Evolutionary conservation across 2,797 vertebrate species (phyloP).

Genomic region (Pterois miles): DNA sequence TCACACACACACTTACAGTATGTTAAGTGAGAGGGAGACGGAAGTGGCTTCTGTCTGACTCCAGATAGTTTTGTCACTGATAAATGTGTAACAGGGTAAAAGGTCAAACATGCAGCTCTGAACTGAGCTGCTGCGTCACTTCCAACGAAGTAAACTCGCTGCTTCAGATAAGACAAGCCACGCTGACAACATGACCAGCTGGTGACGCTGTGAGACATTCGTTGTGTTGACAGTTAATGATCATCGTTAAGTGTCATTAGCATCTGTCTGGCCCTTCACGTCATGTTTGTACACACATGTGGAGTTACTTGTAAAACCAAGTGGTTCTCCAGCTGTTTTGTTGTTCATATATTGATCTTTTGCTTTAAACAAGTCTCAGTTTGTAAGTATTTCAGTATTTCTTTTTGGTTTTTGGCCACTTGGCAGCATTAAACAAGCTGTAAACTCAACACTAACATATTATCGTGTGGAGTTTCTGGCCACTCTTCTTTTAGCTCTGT

Average conservation of each 20-base stretch:
- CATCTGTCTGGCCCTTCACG: conserved; percentile 37
- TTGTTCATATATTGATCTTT: conserved; percentile 20
- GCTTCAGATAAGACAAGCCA: background rate
- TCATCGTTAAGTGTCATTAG: conserved; percentile 37
- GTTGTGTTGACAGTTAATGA: conserved; percentile 11
- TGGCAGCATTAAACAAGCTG: background rate
- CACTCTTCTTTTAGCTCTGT: background rate
- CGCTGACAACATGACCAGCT: conserved; percentile 24
- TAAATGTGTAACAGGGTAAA: conserved; percentile 55
- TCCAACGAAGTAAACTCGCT: conserved; percentile 30
- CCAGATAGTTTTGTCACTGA: conserved; percentile 67
- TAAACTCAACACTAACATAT: background rate
- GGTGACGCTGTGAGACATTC: conserved; percentile 15
- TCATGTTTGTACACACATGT: conserved; percentile 31
- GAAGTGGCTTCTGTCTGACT: conserved; percentile 66
- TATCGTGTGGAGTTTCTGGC: background rate
- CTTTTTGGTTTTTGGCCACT: background rate
- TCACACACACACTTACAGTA: conserved; percentile 46
- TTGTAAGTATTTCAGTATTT: background rate
- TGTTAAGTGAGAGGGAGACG: conserved; percentile 54
- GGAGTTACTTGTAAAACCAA: conserved; percentile 7
- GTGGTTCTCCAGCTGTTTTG: conserved; percentile 32
- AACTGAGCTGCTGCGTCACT: conserved; percentile 31
- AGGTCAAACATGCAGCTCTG: conserved; percentile 47
- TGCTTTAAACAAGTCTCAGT: background rate